Evolutionary conservation across 2,113 vertebrate species (phyloP).

Genomic region (rabbit (Oryctolagus cuniculus)): mOryCun1.1 NC_091447.1:33978501-33979000

Average conservation of each 20-base stretch:
- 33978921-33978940: conserved; percentile 31
- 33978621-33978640: background rate
- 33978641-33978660: background rate
- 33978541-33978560: background rate
- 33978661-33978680: background rate
- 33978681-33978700: background rate
- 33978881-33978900: conserved; percentile 2
- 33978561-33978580: background rate
- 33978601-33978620: background rate
- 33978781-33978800: conserved; percentile 22
- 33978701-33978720: conserved; percentile 19
- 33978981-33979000: conserved; percentile 9
- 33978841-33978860: conserved; percentile 43
- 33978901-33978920: background rate
- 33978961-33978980: background rate
- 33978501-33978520: no score
- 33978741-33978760: background rate
- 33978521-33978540: background rate
- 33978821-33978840: background rate
- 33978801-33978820: background rate
- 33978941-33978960: background rate
- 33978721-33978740: background rate
- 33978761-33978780: conserved; percentile 23
- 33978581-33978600: background rate
- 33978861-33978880: background rate